Evolutionary conservation across 2,113 vertebrate genomes (phyloP), one percentile per base, ranked within the genome.

Genomic region (Phrynosoma platyrhinos): DNA sequence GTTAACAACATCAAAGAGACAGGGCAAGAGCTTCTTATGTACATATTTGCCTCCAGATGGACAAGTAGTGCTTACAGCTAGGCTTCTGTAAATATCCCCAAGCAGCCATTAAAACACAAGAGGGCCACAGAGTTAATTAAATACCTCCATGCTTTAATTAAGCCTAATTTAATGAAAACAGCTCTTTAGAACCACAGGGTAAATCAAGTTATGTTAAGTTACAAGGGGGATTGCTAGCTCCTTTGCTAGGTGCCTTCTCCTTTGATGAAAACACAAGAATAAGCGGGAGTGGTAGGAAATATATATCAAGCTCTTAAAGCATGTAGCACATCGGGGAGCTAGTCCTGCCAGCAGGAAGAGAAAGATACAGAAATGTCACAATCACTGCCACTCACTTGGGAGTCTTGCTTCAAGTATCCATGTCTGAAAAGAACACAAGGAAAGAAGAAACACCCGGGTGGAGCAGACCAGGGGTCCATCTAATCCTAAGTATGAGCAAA

Each of bases 101-200:
- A n/a, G 55, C 75, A 89, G 84, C 79, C 77, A 90, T 78, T 66
- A 91, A 79, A 83, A 69, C 74, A 84, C 58, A 42, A 77, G 83
- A 40, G 55, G 77, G 87, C 58, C 78, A 80, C 64, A 74, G 80
- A 91, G 87, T 86, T 90, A 92, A 94, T 89, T 93, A 89, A 93
- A 94, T 81, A 88, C 78, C 83, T 74, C 5, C 66, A 58, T 87
- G 78, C 89, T 92, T 87, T 87, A 91, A 93, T 92, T 91, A 89
- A 94, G 79, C 72, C 71, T 89, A 91, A 93, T 90, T 86, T 74
- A 79, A 81, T 79, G 82, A 83, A 88, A 89, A 82, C 75, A 72
- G 83, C 62, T 89, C 83, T 89, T 53, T 69, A 89, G 62, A 84
- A 82, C 53, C 76, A 83, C 23, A 52, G 40, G 32, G 18, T 78